Percentiles rank a stretch among this genome's conserved stretches.
Conservation (phyloP, 2,888 invertebrate genomes). For the Dromius quadrimaculatus region DNA sequence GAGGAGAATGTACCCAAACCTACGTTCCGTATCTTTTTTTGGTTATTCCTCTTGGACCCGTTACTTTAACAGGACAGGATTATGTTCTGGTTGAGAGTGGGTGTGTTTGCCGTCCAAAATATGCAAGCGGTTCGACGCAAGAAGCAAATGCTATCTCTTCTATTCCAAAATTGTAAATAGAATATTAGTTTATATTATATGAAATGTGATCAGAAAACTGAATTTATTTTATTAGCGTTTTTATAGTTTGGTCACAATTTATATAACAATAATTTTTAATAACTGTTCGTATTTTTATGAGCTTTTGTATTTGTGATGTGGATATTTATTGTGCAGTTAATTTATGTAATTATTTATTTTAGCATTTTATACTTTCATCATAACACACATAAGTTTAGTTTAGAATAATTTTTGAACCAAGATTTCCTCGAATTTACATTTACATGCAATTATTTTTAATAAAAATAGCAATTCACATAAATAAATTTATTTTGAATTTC, state of each 20-base stretch:
- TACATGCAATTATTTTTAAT: conserved; percentile 17
- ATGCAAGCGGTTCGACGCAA: conserved; percentile 62
- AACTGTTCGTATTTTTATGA: conserved; percentile 26
- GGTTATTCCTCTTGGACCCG: conserved; percentile 90
- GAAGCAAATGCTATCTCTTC: conserved; percentile 64
- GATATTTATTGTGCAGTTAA: conserved; percentile 32
- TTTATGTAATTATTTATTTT: conserved; percentile 32
- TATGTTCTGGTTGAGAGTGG: conserved; percentile 95
- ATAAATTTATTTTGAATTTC: not conserved
- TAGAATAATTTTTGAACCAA: conserved; percentile 11
- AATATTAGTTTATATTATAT: conserved; percentile 18
- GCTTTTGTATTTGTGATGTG: conserved; percentile 37
- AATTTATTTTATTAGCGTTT: not conserved
- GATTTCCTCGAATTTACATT: conserved; percentile 12
- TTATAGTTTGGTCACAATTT: not conserved
- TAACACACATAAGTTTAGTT: conserved; percentile 7
- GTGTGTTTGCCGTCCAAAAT: conserved; percentile 83
- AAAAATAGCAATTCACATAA: conserved; percentile 26
- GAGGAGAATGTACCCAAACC: conserved; percentile 92
- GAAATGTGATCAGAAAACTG: not conserved
- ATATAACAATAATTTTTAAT: not conserved
- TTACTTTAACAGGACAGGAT: conserved; percentile 91
- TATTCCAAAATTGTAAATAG: conserved; percentile 63
- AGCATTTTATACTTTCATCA: conserved; percentile 5
- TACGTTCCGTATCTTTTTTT: conserved; percentile 92